Base-by-base conservation (phyloP, 2,888 invertebrate genomes). In the Meloe dianella region DNA sequence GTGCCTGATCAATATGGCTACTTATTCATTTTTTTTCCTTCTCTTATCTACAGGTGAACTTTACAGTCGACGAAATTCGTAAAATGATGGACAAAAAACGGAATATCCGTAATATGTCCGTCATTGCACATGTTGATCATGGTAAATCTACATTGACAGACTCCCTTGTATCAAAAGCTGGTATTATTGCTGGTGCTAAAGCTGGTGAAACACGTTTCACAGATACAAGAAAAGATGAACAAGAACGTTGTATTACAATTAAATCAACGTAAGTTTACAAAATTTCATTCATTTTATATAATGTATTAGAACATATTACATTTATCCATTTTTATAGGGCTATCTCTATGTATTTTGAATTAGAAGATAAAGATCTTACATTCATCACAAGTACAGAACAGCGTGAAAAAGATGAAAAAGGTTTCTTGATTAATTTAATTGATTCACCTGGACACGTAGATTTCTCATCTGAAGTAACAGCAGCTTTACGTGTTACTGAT, bases 81-180 rank as follows among this genome's bases (percentile, higher is more conserved):
- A 88, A 83, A 85, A 96, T 99, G 93, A 99, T 99, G 99, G 98
- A 99, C 95, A 96, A 96, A 87, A 98, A 98, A 90, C 90, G 89
- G 89, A 99, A 99, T 85, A 99, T 99, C 89, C 93, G 99, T 85
- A 99, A 99, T 89, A 99, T 99, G 98, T 99, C 98, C 84, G 99
- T 99, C 87, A 99, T 99, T 85, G 99, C 99, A 80, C 99, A 99
- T 87, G 99, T 99, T 77, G 99, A 99, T 89, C 99, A 99, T 86
- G 99, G 99, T 84, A 98, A 99, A 88, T 98, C 99, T 76, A 99
- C 99, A 67, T 86, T 99, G 84, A 99, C 99, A 68, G 99, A 99
- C 88, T 99, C 99, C 73, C 89, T 99, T 82, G 98, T 99, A 75
- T 97, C 98, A 68, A 99, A 99, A 87, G 99, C 99, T 82, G 99